phyloP scores from a whole-genome alignment of 2,888 invertebrate genomes.

The Synergus gifuensis region DNA sequence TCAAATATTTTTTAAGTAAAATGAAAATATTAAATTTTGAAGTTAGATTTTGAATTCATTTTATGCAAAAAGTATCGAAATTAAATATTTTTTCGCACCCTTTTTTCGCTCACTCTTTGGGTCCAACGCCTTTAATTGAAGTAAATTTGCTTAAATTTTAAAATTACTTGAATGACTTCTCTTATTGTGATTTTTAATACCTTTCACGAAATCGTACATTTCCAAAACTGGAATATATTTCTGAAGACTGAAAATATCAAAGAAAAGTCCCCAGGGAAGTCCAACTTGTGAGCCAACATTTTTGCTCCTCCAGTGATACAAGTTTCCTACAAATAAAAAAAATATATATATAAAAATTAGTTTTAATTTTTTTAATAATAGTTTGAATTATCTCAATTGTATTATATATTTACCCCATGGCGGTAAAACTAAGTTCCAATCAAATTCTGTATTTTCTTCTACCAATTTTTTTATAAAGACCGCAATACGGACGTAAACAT shows the following conservation, averaged over 20 bases:
- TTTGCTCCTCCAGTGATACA: constrained; percentile 92
- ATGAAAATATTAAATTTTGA: no score
- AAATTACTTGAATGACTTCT: neutral
- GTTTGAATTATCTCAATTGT: neutral
- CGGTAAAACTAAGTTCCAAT: constrained; percentile 89
- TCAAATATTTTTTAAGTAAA: no score
- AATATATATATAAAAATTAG: constrained; percentile 9
- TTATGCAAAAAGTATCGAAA: no score
- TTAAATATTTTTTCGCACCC: no score
- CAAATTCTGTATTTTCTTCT: constrained; percentile 77
- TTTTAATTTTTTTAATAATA: neutral
- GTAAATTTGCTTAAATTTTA: neutral
- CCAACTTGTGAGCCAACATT: constrained; percentile 80
- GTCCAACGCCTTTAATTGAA: neutral
- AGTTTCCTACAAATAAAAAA: constrained; percentile 70
- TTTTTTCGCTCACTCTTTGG: no score
- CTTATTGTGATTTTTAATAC: constrained; percentile 72
- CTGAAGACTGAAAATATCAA: constrained; percentile 88
- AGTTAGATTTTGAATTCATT: no score
- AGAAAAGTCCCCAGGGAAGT: constrained; percentile 91
- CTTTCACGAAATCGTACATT: constrained; percentile 87
- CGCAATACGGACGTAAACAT: constrained; percentile 96
- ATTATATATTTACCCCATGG: constrained; percentile 86
- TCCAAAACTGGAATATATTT: constrained; percentile 92
- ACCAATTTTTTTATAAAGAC: constrained; percentile 86